Evolutionary conservation across 2,888 invertebrate species (phyloP), one percentile per base, ranked within the genome.

Genomic region (Drosophila niveifrons): DNA sequence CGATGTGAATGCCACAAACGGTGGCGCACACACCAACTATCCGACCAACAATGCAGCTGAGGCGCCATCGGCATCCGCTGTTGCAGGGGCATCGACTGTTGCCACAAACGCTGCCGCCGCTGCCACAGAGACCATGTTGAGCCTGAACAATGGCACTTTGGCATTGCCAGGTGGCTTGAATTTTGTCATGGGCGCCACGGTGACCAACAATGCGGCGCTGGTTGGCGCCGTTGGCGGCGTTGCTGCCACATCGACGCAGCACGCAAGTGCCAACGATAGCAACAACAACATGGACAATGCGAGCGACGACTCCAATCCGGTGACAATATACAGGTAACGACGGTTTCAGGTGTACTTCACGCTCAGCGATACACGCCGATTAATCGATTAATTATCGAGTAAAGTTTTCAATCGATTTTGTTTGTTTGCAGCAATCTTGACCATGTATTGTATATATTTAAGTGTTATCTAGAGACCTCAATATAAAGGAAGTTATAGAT

Each of bases 271-370:
- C 48, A 94, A 94, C 91, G 94, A 95, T 92, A 95, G 94, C 93
- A 95, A 95, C 93, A 95, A 95, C 90, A 95, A 94, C 90, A 95
- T 94, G 91, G 96, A 96, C 94, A 96, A 96, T 94, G 95, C 95
- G 92, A 96, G 96, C 94, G 96, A 96, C 92, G 96, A 96, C 94
- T 96, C 96, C 93, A 96, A 95, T 93, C 95, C 96, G 92, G 95
- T 96, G 93, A 96, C 97, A 87, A 97, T 97, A 93, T 97, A 97
- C 95, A 96, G 97, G 97, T 97, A 96, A 91, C 46, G 23, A 23
- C 23, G 23, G 23, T 1, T 23, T 23, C 23, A 23, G 23, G 23
- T 4, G n/a, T n/a, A n/a, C n/a, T n/a, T n/a, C 23, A 23, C 23
- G 23, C 23, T 23, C 23, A 23, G 23, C 23, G 6, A 6, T 23